Evolutionary conservation across 2,797 vertebrate genomes (phyloP), one percentile per base, ranked within the genome.

Genomic region (Rhinoraja longicauda): DNA sequence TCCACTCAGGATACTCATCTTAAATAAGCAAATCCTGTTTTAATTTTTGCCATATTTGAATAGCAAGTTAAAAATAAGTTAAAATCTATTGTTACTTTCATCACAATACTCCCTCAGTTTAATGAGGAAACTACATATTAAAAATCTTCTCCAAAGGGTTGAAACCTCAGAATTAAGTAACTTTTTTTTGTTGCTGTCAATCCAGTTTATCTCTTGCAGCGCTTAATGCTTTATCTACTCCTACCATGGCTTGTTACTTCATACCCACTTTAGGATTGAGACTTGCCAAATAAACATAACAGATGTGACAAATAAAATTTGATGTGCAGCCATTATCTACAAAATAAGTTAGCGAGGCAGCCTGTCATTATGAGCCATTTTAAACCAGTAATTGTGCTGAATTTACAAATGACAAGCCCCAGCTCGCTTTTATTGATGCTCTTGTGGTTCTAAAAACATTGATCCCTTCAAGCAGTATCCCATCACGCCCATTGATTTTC

Each of bases 401-500:
- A 93, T 82, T 81, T 90, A 93, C 77, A 79, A 81, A 93, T 57
- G 57, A 59, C 82, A 90, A 70, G 32, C 59, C 93, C 57, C 53
- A 72, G 39, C 70, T 59, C 93, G 93, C 78, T 62, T 94, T 94
- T 94, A 94, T 93, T 93, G 93, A 94, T 93, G 93, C 90, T 93
- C 93, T 93, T 94, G 93, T 91, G 93, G 93, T 93, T 93, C 93
- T 93, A 94, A 78, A 84, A 62, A 93, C 93, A 94, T 94, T 82
- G 93, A 94, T 94, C 93, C 67, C 78, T 93, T 92, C 81, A 70
- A 94, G 93, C 93, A 93, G 93, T 94, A 94, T 93, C 91, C 94
- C 93, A 93, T 93, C 93, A 93, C 93, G 90, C 84, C 77, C 39
- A 94, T 94, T 94, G 94, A 94, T 94, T 94, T 94, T 90, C 93